Percentiles rank a stretch among this genome's conserved stretches.
phyloP scores from a whole-genome alignment of 2,113 vertebrate genomes.

The Anthoscopus minutus region DNA sequence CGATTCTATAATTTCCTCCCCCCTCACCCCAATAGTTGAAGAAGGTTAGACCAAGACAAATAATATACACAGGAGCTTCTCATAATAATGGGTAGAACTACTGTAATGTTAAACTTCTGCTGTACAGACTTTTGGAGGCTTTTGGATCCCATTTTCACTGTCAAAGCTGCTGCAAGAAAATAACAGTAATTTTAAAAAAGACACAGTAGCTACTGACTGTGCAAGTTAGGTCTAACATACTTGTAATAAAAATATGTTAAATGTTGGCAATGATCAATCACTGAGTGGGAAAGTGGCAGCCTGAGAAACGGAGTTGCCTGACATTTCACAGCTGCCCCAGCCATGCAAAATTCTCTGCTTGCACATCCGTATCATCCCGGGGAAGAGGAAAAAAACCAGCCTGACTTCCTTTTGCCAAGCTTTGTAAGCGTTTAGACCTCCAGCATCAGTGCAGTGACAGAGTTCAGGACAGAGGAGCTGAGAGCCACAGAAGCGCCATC shows the following conservation, averaged over 20 bases:
- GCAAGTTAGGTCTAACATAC: not conserved
- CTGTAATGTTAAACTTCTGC: not conserved
- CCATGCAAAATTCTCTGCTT: not conserved
- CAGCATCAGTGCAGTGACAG: not conserved
- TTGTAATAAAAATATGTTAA: not conserved
- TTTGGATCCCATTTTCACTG: not conserved
- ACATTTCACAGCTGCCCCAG: fast-evolving
- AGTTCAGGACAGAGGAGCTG: not conserved
- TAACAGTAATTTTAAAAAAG: too few species aligned
- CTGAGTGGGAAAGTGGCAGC: not conserved
- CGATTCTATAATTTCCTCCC: not conserved
- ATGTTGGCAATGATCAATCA: not conserved
- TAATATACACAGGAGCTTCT: not conserved
- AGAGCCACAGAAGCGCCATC: not conserved
- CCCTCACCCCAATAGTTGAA: not conserved
- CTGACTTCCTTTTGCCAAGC: not conserved
- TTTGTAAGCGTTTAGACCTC: not conserved
- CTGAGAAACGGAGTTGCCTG: not conserved
- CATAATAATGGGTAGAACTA: not conserved
- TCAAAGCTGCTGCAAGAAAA: not conserved
- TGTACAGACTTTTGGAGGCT: not conserved
- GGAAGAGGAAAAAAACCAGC: not conserved
- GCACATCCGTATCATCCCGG: not conserved
- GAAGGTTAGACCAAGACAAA: not conserved
- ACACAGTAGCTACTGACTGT: not conserved